phyloP scores from a whole-genome alignment of 2,797 vertebrate species.

The Molossus alvarezi region DNA sequence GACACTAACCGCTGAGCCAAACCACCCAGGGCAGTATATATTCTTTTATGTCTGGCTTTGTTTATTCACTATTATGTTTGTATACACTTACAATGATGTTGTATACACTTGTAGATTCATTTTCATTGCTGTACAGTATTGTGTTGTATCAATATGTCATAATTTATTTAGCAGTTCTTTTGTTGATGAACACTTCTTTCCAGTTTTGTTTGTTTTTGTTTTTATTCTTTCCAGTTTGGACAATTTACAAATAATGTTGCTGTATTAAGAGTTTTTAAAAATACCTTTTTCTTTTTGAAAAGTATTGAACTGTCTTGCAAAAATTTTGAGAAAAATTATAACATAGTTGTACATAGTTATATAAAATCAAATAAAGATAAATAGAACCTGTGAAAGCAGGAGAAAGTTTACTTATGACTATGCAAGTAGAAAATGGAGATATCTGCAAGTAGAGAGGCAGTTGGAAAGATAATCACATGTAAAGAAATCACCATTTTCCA shows the following conservation, averaged over 20 bases:
- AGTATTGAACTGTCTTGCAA: constrained; percentile 13
- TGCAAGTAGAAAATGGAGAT: background rate
- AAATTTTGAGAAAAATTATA: constrained; percentile 31
- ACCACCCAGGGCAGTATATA: background rate
- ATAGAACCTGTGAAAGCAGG: background rate
- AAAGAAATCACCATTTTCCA: constrained; percentile 15
- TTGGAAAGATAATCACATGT: background rate
- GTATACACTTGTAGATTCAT: constrained; percentile 17
- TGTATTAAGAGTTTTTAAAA: background rate
- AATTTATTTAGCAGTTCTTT: constrained; percentile 12
- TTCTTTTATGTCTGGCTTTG: constrained; percentile 3
- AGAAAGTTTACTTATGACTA: background rate
- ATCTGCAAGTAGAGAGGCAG: background rate
- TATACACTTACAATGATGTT: background rate
- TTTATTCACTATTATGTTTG: constrained; percentile 25
- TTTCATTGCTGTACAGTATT: background rate
- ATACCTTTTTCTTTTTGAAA: constrained; percentile 14
- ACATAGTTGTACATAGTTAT: background rate
- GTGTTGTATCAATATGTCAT: background rate
- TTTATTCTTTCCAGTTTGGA: background rate
- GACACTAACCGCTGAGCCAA: no score
- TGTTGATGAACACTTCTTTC: constrained; percentile 47
- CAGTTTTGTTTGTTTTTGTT: background rate
- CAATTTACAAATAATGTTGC: constrained; percentile 36
- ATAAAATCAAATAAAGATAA: constrained; percentile 1